Evolutionary conservation across 2,113 vertebrate genomes (phyloP).

Genomic region (Phoenicopterus ruber): DNA sequence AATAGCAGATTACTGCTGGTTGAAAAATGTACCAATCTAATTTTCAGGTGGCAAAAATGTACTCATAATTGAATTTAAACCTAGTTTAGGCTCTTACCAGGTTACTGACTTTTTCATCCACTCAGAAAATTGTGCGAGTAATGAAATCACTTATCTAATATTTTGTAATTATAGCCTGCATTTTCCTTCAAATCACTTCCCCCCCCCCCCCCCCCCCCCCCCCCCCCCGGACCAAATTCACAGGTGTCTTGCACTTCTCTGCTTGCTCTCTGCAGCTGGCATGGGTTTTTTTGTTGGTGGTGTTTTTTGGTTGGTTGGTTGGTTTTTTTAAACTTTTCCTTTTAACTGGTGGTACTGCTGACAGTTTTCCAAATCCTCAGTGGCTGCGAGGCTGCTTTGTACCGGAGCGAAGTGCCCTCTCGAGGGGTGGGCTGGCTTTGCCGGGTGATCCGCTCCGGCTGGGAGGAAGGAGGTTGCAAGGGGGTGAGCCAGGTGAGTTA

Average conservation of each 20-base stretch:
- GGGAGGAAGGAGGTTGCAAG: background rate
- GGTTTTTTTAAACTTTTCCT: background rate
- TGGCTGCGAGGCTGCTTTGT: background rate
- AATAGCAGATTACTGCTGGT: background rate
- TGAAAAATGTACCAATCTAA: background rate
- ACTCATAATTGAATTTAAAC: background rate
- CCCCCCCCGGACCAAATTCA: background rate
- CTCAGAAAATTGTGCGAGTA: background rate
- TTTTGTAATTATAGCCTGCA: background rate
- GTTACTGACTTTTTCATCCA: background rate
- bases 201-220: no score
- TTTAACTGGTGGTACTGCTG: background rate
- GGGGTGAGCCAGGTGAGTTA: accelerated
- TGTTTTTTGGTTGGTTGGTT: no score
- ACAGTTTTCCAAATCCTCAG: accelerated
- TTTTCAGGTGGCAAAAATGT: background rate
- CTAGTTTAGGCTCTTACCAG: background rate
- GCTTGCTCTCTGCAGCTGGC: background rate
- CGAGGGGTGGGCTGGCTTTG: background rate
- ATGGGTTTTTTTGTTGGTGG: no score
- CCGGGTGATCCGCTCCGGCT: background rate
- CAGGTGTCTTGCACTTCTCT: background rate
- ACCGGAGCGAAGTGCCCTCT: background rate
- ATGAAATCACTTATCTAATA: background rate
- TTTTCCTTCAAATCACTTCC: background rate